These are phyloP conservation scores for Dryobates pubescens DNA, from an alignment of 2,797 vertebrate species.

Conservation along the genomic window DNA sequence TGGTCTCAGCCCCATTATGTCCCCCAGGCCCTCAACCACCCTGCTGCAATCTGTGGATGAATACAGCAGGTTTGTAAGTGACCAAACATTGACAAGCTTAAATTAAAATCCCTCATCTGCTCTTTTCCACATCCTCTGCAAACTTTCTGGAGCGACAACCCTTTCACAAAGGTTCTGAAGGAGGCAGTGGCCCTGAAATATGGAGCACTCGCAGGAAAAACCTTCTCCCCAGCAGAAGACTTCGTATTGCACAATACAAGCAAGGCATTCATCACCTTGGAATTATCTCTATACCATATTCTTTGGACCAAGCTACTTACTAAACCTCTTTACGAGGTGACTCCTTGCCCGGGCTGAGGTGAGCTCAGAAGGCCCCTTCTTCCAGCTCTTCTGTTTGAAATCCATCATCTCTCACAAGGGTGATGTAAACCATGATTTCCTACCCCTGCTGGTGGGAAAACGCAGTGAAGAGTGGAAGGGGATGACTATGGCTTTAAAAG, in stretches of 20 bases:
- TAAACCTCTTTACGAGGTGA: background rate
- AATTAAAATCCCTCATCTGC: background rate
- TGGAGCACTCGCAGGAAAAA: background rate
- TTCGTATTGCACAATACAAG: background rate
- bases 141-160: background rate
- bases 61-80: background rate
- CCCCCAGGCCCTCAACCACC: fast-evolving
- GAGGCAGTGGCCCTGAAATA: background rate
- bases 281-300: background rate
- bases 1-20: background rate
- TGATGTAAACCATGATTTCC: constrained; percentile 19
- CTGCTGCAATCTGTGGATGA: fast-evolving
- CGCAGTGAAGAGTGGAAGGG: background rate
- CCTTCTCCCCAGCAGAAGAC: background rate
- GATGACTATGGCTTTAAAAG: constrained; percentile 14
- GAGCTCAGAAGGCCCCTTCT: constrained; percentile 28
- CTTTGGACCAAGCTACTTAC: background rate
- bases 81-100: background rate
- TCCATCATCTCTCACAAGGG: background rate
- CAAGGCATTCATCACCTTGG: background rate
- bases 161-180: background rate
- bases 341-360: background rate
- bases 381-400: constrained; percentile 12
- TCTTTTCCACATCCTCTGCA: background rate
- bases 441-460: constrained; percentile 33